phyloP scores from a whole-genome alignment of 2,888 invertebrate genomes.

The Pandemis cinnamomeana region DNA sequence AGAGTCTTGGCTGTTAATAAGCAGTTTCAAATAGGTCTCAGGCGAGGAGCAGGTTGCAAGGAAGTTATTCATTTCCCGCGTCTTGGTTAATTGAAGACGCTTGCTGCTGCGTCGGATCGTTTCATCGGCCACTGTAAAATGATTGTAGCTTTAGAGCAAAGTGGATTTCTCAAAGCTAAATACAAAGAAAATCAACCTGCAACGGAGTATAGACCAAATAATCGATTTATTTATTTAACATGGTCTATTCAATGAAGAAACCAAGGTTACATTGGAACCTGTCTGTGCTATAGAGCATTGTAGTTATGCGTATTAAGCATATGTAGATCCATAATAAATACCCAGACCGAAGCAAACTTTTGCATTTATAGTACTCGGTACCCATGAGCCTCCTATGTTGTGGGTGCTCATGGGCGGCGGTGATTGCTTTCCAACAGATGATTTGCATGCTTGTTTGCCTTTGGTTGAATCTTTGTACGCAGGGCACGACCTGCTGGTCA shows the following conservation, averaged over 20 bases:
- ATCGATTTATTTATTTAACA: neutral
- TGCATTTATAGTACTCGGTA: no score
- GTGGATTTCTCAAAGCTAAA: slow-evolving; percentile 50
- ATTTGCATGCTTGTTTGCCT: no score
- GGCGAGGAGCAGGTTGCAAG: slow-evolving; percentile 45
- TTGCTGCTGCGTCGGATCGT: slow-evolving; percentile 43
- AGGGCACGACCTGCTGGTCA: no score
- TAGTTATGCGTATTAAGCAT: no score
- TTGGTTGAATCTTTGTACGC: no score
- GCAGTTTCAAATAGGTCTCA: slow-evolving; percentile 14
- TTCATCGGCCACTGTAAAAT: slow-evolving; percentile 50
- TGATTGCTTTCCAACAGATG: no score
- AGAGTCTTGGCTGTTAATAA: slow-evolving; percentile 6
- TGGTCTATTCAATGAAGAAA: neutral
- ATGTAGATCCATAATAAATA: no score
- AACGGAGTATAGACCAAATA: neutral
- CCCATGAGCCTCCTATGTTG: no score
- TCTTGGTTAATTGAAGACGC: slow-evolving; percentile 55
- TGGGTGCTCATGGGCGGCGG: no score
- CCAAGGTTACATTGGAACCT: neutral
- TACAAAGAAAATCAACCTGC: neutral
- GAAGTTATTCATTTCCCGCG: slow-evolving; percentile 49
- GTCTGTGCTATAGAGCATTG: neutral
- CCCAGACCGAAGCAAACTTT: no score
- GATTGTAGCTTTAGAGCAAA: slow-evolving; percentile 49